Percentiles rank a stretch among this genome's conserved stretches.
These are phyloP conservation scores for Penaeus monodon DNA, from an alignment of 2,888 invertebrate genomes.

Conservation along the genomic window DNA sequence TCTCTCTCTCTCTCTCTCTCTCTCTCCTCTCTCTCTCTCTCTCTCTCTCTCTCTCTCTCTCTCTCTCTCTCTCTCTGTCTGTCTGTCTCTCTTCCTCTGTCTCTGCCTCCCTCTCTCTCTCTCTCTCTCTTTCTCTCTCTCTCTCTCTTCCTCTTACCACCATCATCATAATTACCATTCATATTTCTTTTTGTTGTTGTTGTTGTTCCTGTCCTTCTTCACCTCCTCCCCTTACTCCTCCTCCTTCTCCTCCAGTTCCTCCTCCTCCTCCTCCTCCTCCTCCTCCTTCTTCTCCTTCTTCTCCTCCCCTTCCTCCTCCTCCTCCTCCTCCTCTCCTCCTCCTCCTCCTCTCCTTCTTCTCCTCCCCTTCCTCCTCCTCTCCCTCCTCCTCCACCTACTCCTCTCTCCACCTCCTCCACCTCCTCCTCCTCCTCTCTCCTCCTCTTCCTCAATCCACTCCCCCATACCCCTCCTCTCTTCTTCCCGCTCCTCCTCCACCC, in stretches of 20 bases:
- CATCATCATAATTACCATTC: not conserved
- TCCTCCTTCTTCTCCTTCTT: not conserved
- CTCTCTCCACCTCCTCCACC: no score
- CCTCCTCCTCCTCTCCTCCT: no score
- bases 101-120: not conserved
- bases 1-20: no score
- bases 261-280: not conserved
- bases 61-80: no score
- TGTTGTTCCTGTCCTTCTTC: not conserved
- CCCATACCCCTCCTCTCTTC: no score
- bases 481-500: no score
- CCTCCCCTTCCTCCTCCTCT: no score
- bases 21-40: not conserved
- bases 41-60: not conserved
- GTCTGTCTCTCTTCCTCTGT: not conserved
- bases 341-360: no score
- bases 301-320: not conserved
- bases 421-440: no score
- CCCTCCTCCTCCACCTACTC: no score
- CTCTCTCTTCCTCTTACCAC: not conserved
- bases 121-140: not conserved
- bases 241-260: not conserved
- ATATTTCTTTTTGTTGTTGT: not conserved
- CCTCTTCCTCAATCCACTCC: no score
- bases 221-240: not conserved